Base-by-base conservation (phyloP, 2,113 vertebrate species). In the Otis tarda region DNA sequence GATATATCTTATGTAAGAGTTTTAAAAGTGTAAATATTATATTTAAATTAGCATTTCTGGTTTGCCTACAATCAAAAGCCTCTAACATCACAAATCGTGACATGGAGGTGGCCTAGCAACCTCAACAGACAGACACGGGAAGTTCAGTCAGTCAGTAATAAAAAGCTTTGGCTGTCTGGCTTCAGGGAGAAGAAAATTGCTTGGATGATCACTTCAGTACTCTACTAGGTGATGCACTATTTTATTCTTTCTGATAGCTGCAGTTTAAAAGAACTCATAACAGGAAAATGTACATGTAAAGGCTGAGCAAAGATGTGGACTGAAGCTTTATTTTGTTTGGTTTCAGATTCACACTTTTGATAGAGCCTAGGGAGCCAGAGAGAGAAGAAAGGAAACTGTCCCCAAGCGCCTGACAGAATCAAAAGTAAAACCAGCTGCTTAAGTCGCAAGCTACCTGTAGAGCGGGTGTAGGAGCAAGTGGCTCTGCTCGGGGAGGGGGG, bases 181-280 rank as follows among this genome's bases (percentile, higher is more conserved):
- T 97, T 97, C 95, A 94, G 87, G 96, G 92, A 96, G 84, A 96
- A 92, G 86, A 94, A 97, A 96, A 96, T 53, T 94, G 90, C 89
- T 94, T 94, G 94, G 89, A 94, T 88, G 89, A 93, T 96, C 92
- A 95, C 94, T 96, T 94, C 91, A 88, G 85, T 74, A 95, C 89
- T 79, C 83, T 89, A 78, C 71, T 78, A 96, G 94, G 90, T 93
- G 92, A 97, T 93, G 79, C 93, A 80, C 90, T 95, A 69, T 91
- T 94, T 96, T 97, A 95, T 95, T 95, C 96, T 67, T 93, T 97
- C 95, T 97, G 96, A 94, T 97, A 97, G 91, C 64, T 95, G 90
- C 82, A 96, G 90, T 95, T 96, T 91, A 92, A 96, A 96, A 96
- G 89, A 96, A 92, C 90, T 95, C 91, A 87, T 69, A 96, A 78